These are phyloP conservation scores for Smithornis capensis DNA, from an alignment of 2,113 vertebrate genomes.

Conservation along the genomic window DNA sequence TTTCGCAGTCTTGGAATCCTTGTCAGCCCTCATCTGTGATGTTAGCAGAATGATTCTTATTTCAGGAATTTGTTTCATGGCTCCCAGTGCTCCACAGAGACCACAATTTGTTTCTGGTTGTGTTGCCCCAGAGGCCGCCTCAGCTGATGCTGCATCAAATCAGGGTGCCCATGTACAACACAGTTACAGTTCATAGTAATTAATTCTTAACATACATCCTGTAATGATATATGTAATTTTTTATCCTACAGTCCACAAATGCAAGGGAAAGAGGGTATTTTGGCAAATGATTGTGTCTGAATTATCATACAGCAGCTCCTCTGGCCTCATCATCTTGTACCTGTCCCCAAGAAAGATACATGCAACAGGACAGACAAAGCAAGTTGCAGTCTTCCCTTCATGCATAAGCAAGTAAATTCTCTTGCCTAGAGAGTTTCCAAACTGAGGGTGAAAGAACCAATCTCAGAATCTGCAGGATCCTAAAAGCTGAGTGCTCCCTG, in stretches of 20 bases:
- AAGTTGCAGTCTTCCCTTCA: not conserved
- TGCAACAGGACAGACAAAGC: not conserved
- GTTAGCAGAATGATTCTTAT: not conserved
- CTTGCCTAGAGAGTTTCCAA: not conserved
- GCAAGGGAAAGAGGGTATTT: not conserved
- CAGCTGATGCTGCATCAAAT: not conserved
- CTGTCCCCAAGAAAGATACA: rapidly evolving
- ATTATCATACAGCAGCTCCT: not conserved
- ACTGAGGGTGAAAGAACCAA: not conserved
- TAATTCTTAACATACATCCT: not conserved
- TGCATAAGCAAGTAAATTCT: not conserved
- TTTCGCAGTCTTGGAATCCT: not conserved
- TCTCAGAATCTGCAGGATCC: not conserved
- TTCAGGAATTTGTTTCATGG: not conserved
- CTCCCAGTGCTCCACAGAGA: not conserved
- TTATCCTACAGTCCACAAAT: not conserved
- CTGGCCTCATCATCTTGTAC: not conserved
- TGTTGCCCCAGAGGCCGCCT: not conserved
- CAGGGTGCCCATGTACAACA: not conserved
- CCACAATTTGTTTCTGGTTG: not conserved
- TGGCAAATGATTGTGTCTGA: not conserved
- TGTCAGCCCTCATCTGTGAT: not conserved
- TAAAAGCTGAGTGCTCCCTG: not conserved
- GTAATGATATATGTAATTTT: not conserved
- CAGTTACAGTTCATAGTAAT: not conserved